Evolutionary conservation across 2,797 vertebrate genomes (phyloP), one percentile per base, ranked within the genome.

Genomic region (Hafferia zeledoni): DNA sequence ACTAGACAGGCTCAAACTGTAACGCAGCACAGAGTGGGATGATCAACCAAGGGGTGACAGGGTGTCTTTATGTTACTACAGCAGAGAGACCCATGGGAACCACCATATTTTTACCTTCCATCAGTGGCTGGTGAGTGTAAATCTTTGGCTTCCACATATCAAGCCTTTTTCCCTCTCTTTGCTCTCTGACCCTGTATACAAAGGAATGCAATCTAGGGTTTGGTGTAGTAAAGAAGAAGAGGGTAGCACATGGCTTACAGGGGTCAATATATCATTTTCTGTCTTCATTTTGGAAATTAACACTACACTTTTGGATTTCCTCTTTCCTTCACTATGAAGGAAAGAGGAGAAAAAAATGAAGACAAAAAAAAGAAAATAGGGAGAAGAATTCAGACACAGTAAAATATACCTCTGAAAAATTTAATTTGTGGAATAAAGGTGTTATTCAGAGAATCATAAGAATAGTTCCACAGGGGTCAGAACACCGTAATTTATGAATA

Each of bases 301-400:
- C 12, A 18, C 14, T 76, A 59, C 31, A 39, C 18, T 78, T 85
- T 23, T 15, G 23, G 10, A 39, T 86, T 86, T 81, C 31, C 35
- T 37, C 69, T 95, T 93, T 92, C 46, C 55, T 84, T n/a, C 47
- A 35, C 30, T 76, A 52, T 14, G 63, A 82, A 84, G 47, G 59
- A 69, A 94, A 92, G 22, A 35, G 22, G 17, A 92, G 13, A 84
- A 86, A 88, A 88, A 41, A 88, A 43, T 17, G 24, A 86, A 81
- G 10, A 75, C 76, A 83, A 80, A 83, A 80, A 56, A 3, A 6
- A 3, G 15, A 89, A 43, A 76, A 44, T 9, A 23, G 5, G 23
- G 31, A 50, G 49, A 18, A 88, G 12, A 56, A 52, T 82, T 90
- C 44, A 72, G 76, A 55, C 25, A 50, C 14, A 57, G 9, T 10